A percentile compares a stretch with the other conserved stretches of the same genome.
These are phyloP conservation scores for Mobula hypostoma DNA, from an alignment of 2,113 vertebrate species.

Conservation along the genomic window DNA sequence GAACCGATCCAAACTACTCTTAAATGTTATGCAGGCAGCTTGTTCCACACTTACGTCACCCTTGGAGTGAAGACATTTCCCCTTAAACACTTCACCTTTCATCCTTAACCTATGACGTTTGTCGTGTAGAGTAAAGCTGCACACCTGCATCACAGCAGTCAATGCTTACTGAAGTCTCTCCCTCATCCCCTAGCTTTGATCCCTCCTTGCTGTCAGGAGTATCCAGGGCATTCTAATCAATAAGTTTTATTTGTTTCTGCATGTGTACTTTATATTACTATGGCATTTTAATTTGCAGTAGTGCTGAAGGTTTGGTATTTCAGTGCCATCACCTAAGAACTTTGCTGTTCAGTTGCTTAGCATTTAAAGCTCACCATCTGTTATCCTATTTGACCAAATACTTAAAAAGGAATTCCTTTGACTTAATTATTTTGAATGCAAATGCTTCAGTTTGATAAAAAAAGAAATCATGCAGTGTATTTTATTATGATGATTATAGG, in stretches of 20 bases:
- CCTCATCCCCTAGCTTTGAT: neutral
- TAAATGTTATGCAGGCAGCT: no score
- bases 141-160: neutral
- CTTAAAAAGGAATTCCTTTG: neutral
- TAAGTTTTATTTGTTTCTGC: neutral
- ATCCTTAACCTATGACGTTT: no score
- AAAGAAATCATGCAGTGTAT: no score
- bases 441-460: neutral
- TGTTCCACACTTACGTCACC: no score
- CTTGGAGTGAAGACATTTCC: no score
- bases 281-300: neutral
- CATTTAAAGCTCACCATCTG: neutral
- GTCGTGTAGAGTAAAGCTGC: neutral
- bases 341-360: neutral
- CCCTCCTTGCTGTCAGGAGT: neutral
- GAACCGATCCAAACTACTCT: no score
- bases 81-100: no score
- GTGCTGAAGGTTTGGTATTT: neutral
- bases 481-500: neutral
- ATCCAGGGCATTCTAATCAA: neutral
- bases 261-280: neutral
- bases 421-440: neutral
- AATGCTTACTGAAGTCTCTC: neutral
- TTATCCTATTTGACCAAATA: neutral
- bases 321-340: neutral